Evolutionary conservation across 2,797 vertebrate species (phyloP).

Genomic region (Syngnathus rostellatus): DNA sequence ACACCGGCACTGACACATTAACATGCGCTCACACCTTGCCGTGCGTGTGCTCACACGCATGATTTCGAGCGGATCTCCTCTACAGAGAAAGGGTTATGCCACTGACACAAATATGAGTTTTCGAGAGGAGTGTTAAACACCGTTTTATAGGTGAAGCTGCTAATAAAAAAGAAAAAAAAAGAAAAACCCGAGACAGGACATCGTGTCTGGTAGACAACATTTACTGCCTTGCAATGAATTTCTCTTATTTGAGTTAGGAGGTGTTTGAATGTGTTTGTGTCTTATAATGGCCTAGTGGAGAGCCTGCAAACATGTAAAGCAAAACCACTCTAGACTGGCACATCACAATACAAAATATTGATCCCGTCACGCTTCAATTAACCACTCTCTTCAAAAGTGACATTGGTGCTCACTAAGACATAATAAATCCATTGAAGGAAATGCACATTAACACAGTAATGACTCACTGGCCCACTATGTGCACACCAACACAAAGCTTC

Average conservation of each 20-base stretch:
- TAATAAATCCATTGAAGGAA: conserved; percentile 29
- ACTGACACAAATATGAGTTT: conserved; percentile 25
- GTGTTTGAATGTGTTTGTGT: conserved; percentile 22
- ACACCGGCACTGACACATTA: conserved; percentile 64
- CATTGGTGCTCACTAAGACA: conserved; percentile 34
- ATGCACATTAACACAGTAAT: conserved; percentile 18
- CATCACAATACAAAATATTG: conserved; percentile 53
- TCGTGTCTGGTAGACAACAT: conserved; percentile 27
- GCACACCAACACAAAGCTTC: conserved; percentile 12
- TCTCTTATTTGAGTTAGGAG: conserved; percentile 16
- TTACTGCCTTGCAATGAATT: conserved; percentile 44
- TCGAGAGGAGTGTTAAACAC: conserved; percentile 33
- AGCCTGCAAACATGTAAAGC: conserved; percentile 49
- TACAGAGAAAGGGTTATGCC: conserved; percentile 6
- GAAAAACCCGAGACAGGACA: conserved; percentile 16
- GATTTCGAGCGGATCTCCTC: conserved; percentile 2
- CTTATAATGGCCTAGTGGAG: conserved; percentile 28
- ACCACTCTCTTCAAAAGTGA: conserved; percentile 33
- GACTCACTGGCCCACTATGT: conserved; percentile 33
- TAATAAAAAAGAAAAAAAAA: conserved; percentile 30
- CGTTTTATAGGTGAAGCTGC: conserved; percentile 44
- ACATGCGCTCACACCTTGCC: conserved; percentile 42
- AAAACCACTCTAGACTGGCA: conserved; percentile 58
- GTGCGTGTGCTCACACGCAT: conserved; percentile 20
- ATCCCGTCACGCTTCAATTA: conserved; percentile 50